Conservation (phyloP, 2,888 invertebrate species). For the Netelia melanura region DNA sequence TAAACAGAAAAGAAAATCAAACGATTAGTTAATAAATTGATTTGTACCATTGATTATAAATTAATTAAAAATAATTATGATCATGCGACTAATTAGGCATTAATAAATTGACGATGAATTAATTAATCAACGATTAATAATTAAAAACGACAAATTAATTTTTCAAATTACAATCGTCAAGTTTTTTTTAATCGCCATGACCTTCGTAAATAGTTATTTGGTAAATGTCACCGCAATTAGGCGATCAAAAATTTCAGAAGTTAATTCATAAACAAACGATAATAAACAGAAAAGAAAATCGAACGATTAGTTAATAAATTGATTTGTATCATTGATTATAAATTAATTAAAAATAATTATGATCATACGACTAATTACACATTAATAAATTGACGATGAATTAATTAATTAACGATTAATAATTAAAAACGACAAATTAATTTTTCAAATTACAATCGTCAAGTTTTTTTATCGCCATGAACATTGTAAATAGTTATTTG, state of each 20-base stretch:
- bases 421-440: background rate
- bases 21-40: background rate
- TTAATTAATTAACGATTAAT: background rate
- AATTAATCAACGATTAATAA: background rate
- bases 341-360: background rate
- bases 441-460: constrained; percentile 7
- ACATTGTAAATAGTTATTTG: no score
- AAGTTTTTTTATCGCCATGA: no score
- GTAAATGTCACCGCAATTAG: constrained; percentile 48
- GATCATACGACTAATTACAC: background rate
- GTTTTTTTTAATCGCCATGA: no score
- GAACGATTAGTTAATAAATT: background rate
- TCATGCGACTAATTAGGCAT: background rate
- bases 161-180: constrained; percentile 4
- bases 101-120: background rate
- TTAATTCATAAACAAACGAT: background rate
- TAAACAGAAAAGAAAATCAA: background rate
- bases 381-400: no score
- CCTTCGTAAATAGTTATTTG: no score
- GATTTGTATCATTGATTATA: background rate
- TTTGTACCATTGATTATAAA: background rate
- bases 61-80: background rate
- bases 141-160: background rate
- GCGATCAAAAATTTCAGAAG: background rate
- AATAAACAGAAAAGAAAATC: background rate